A percentile compares a stretch with the other conserved stretches of the same genome.
Conservation (phyloP, 2,888 invertebrate genomes). For the Amiota mariae region DNA sequence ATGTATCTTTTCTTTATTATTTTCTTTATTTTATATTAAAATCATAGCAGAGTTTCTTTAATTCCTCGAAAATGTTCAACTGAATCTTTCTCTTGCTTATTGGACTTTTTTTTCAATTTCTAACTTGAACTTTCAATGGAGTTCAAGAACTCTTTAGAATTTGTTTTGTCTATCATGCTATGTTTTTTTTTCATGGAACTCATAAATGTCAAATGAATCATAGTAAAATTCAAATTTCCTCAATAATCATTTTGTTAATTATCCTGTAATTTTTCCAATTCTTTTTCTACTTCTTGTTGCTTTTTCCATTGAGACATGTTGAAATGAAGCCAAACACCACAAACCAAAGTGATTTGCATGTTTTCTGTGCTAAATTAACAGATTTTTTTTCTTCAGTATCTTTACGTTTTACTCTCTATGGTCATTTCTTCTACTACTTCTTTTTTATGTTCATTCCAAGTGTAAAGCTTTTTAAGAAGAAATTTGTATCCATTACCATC, state of each 20-base stretch:
- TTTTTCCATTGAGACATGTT: neutral
- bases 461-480: slow-evolving; percentile 1
- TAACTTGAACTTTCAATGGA: too few relatives aligned
- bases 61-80: too few relatives aligned
- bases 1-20: too few relatives aligned
- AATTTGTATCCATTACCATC: too few relatives aligned
- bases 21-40: too few relatives aligned
- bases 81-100: too few relatives aligned
- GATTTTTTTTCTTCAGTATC: neutral
- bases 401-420: neutral
- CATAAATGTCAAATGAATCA: slow-evolving; percentile 27
- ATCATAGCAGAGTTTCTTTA: too few relatives aligned
- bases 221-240: neutral
- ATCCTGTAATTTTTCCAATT: neutral
- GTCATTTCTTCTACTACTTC: neutral
- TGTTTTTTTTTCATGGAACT: neutral
- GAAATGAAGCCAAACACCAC: neutral
- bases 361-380: neutral
- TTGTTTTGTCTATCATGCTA: too few relatives aligned
- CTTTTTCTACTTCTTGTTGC: neutral
- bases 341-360: slow-evolving; percentile 25
- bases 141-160: too few relatives aligned
- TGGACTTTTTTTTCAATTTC: too few relatives aligned
- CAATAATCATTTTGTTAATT: neutral
- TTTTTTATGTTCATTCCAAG: neutral